Evolutionary conservation across 2,888 invertebrate genomes (phyloP).

Genomic region (Cantharis nigra): DNA sequence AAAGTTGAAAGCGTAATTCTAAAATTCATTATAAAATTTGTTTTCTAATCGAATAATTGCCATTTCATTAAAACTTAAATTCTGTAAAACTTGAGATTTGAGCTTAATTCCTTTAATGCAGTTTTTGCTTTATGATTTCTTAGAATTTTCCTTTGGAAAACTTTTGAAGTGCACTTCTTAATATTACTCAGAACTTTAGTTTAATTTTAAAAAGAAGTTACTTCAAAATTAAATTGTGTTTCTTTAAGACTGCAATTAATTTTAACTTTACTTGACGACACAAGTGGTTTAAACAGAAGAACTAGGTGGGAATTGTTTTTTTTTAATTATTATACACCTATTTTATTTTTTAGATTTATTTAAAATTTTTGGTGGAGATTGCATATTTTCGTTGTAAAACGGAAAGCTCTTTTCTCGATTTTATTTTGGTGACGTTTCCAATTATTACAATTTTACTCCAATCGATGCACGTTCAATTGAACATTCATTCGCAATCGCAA

Average conservation of each 20-base stretch:
- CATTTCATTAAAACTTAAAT: background rate
- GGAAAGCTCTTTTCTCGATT: background rate
- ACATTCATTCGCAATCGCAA: background rate
- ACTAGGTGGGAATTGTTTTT: background rate
- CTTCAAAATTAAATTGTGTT: background rate
- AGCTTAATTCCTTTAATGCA: conserved; percentile 11
- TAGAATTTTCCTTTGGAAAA: background rate
- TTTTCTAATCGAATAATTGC: background rate
- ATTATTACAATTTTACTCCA: background rate
- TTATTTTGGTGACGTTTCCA: background rate
- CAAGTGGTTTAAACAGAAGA: background rate
- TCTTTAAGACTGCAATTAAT: background rate
- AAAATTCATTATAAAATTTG: background rate
- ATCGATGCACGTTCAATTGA: background rate
- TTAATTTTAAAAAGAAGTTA: background rate
- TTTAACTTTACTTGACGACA: background rate
- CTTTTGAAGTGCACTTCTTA: conserved; percentile 6
- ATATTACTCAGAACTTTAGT: background rate
- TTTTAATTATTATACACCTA: background rate
- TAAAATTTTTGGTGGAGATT: background rate
- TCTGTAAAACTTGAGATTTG: background rate
- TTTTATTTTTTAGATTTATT: background rate
- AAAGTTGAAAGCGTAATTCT: background rate
- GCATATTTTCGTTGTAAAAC: background rate
- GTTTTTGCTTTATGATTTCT: background rate